Percentiles rank a stretch among this genome's conserved stretches.
These are phyloP conservation scores for Gonatopus flavifemur DNA, from an alignment of 1,140 invertebrate species.

Conservation along the genomic window DNA sequence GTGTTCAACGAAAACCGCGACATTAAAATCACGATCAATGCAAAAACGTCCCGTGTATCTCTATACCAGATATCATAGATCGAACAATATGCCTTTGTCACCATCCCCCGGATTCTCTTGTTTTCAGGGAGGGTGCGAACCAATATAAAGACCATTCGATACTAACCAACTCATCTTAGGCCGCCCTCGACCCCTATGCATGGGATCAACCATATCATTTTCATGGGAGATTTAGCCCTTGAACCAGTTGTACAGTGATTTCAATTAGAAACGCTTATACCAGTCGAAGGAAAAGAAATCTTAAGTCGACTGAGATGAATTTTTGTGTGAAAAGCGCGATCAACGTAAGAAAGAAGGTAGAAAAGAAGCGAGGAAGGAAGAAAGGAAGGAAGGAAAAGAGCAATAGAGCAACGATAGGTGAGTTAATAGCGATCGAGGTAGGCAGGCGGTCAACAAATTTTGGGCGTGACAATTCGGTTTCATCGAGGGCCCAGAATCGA, in stretches of 20 bases:
- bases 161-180: conserved; percentile 23
- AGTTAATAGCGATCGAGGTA: too few species aligned
- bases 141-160: conserved; percentile 51
- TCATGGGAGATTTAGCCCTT: conserved; percentile 50
- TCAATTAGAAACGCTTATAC: conserved; percentile 46
- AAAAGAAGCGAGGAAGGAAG: conserved; percentile 5
- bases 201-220: conserved; percentile 55
- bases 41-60: too few species aligned
- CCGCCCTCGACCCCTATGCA: conserved; percentile 39
- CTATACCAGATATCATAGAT: conserved; percentile 9
- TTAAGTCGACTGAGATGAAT: conserved; percentile 1
- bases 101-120: conserved; percentile 22
- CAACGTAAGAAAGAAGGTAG: not conserved
- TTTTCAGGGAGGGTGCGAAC: conserved; percentile 46
- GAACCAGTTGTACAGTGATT: conserved; percentile 39
- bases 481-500: conserved; percentile 34
- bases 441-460: conserved; percentile 29
- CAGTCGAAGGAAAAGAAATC: conserved; percentile 1
- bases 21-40: too few species aligned
- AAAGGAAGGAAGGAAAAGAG: conserved; percentile 14
- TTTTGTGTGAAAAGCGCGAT: conserved; percentile 7
- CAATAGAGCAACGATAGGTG: too few species aligned
- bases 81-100: conserved; percentile 45
- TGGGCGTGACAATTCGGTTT: conserved; percentile 57
- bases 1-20: too few species aligned